Conservation (phyloP, 2,888 invertebrate genomes). For the Hyalella azteca region DNA sequence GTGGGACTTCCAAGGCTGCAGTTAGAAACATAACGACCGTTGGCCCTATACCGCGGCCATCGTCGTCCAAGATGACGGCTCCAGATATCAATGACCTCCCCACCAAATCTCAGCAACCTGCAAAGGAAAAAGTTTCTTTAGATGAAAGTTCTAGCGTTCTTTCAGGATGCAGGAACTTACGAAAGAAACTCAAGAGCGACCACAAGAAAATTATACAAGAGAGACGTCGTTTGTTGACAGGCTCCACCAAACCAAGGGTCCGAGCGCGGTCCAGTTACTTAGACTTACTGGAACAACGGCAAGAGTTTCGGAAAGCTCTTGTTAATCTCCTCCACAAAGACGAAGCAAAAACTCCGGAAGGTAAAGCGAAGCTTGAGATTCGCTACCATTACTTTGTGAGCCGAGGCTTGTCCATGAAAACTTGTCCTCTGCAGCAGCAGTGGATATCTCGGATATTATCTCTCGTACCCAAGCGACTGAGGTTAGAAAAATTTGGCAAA, state of each 20-base stretch:
- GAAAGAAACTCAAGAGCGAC: conserved; percentile 47
- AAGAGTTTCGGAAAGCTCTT: conserved; percentile 80
- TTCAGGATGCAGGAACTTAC: not conserved
- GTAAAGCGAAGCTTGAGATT: conserved; percentile 47
- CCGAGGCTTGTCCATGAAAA: conserved; percentile 52
- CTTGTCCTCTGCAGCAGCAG: conserved; percentile 53
- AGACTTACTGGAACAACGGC: conserved; percentile 69
- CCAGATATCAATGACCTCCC: conserved; percentile 4
- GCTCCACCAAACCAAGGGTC: conserved; percentile 46
- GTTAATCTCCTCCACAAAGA: conserved; percentile 63
- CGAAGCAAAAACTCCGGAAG: conserved; percentile 45
- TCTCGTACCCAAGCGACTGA: conserved; percentile 55
- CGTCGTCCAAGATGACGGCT: not conserved
- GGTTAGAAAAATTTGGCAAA: conserved; percentile 44
- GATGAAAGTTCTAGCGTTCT: not conserved
- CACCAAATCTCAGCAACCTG: not conserved
- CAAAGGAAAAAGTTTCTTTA: not conserved
- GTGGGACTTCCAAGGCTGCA: too few species aligned
- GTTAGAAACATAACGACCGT: too few species aligned
- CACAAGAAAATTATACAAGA: conserved; percentile 45
- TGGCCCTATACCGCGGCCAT: not conserved
- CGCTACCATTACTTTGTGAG: conserved; percentile 57
- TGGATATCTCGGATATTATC: conserved; percentile 52
- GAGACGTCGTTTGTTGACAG: conserved; percentile 45
- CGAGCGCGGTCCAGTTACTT: conserved; percentile 54